Conservation (phyloP, 2,888 invertebrate species). For the Microdon myrmicae region DNA sequence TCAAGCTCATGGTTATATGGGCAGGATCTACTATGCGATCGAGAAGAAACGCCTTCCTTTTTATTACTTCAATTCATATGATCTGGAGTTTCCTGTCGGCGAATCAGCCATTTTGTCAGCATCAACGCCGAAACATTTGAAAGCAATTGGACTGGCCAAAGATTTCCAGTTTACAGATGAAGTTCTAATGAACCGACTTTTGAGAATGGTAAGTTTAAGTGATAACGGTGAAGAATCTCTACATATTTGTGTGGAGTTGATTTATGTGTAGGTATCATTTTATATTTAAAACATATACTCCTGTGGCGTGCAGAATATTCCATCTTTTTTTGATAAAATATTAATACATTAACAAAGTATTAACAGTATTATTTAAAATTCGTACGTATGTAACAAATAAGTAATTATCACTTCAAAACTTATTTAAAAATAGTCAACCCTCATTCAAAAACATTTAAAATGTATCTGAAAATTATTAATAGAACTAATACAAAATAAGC, state of each 20-base stretch:
- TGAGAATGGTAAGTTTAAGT: conserved; percentile 62
- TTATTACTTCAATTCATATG: conserved; percentile 62
- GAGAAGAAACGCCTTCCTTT: conserved; percentile 61
- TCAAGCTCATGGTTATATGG: conserved; percentile 63
- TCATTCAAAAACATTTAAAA: no score
- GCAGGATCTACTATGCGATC: conserved; percentile 60
- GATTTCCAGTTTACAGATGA: conserved; percentile 59
- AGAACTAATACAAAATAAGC: no score
- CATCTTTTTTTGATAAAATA: no score
- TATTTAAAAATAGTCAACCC: no score
- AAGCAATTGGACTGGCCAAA: conserved; percentile 58
- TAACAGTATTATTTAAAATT: no score
- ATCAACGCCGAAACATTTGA: conserved; percentile 61
- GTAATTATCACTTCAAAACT: no score
- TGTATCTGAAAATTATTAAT: no score
- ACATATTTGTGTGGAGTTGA: no score
- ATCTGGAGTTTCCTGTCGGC: conserved; percentile 62
- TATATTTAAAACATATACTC: neutral
- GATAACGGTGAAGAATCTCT: no score
- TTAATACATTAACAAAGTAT: no score
- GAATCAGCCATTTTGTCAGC: conserved; percentile 63
- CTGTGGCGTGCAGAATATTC: no score
- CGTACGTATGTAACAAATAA: no score
- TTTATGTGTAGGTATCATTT: neutral
- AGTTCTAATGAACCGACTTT: conserved; percentile 59